These are phyloP conservation scores for Lemur catta DNA, from an alignment of 2,797 vertebrate species.

Conservation along the genomic window DNA sequence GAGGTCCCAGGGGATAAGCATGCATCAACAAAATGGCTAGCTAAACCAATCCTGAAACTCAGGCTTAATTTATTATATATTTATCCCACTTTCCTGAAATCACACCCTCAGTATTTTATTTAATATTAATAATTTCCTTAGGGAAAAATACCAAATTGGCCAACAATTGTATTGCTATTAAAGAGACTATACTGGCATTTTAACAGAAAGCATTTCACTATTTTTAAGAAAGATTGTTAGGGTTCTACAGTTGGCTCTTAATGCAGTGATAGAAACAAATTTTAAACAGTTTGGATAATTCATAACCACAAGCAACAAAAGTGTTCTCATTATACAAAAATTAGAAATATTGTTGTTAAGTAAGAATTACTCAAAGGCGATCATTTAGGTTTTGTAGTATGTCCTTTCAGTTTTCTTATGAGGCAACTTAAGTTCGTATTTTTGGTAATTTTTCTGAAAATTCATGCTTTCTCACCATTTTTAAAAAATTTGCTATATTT, in stretches of 20 bases:
- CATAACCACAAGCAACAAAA: slow-evolving; percentile 24
- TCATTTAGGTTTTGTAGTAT: neutral
- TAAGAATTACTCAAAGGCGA: slow-evolving; percentile 24
- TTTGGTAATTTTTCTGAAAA: slow-evolving; percentile 47
- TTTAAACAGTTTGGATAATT: neutral
- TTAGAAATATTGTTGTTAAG: slow-evolving; percentile 12
- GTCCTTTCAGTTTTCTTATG: slow-evolving; percentile 28
- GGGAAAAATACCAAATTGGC: neutral
- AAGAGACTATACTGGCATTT: slow-evolving; percentile 22
- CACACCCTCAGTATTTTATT: slow-evolving; percentile 25
- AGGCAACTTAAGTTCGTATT: slow-evolving; percentile 3
- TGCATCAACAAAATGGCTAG: neutral
- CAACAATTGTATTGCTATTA: neutral
- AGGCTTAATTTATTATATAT: neutral
- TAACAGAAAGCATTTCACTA: neutral
- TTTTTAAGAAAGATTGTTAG: slow-evolving; percentile 37
- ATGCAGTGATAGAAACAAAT: slow-evolving; percentile 11
- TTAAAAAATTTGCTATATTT: neutral
- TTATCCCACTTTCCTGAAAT: slow-evolving; percentile 7
- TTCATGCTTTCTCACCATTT: neutral
- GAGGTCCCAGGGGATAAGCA: neutral
- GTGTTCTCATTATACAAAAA: slow-evolving; percentile 33
- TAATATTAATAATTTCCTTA: slow-evolving; percentile 50
- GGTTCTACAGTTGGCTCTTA: neutral
- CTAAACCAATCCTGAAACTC: neutral